These are phyloP conservation scores for Pseudococcus longispinus DNA, from an alignment of 2,888 invertebrate genomes.

Conservation along the genomic window DNA sequence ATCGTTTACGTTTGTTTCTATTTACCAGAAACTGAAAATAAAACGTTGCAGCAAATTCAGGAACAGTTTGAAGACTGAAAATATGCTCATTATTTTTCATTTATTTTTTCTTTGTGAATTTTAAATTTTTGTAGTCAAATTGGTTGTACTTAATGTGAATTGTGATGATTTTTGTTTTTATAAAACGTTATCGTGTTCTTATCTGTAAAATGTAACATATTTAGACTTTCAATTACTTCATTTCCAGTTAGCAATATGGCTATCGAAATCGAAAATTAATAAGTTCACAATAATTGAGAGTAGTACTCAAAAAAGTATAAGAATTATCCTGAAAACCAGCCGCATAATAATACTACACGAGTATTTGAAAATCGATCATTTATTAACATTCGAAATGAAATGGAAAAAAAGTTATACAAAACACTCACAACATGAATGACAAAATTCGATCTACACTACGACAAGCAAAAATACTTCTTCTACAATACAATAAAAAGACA, in stretches of 20 bases:
- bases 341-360: background rate
- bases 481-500: background rate
- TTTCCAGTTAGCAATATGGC: too few species aligned
- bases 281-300: too few species aligned
- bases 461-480: background rate
- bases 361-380: background rate
- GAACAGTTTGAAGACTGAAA: constrained; percentile 31
- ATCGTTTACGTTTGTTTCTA: background rate
- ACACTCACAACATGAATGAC: background rate
- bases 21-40: constrained; percentile 41
- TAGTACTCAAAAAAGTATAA: too few species aligned
- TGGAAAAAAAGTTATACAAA: constrained; percentile 13
- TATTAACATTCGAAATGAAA: background rate
- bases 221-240: too few species aligned
- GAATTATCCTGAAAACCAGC: too few species aligned
- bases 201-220: too few species aligned
- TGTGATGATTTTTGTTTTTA: too few species aligned
- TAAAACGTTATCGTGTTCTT: too few species aligned
- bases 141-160: too few species aligned
- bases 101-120: background rate
- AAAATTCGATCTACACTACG: background rate
- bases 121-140: background rate
- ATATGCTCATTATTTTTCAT: background rate
- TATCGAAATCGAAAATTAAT: too few species aligned
- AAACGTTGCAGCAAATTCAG: constrained; percentile 37